These are phyloP conservation scores for Scartelaos histophorus DNA, from an alignment of 2,113 vertebrate species.

Conservation along the genomic window DNA sequence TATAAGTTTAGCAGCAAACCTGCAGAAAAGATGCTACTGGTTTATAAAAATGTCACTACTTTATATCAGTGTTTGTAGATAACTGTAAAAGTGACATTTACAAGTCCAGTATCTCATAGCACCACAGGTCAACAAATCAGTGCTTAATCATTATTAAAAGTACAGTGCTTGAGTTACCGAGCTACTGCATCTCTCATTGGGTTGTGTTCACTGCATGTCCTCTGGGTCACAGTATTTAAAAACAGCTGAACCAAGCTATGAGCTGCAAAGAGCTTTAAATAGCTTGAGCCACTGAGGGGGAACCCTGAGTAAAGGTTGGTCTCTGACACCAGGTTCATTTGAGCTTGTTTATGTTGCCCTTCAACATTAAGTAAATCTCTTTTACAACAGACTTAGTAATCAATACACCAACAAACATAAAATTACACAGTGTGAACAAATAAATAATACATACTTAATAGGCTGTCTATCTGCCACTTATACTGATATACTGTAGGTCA, in stretches of 20 bases:
- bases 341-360: conserved; percentile 36
- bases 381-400: conserved; percentile 4
- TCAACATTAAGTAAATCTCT: conserved; percentile 31
- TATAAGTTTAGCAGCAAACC: conserved; percentile 95
- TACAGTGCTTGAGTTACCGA: background rate
- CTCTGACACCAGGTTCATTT: conserved; percentile 28
- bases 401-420: background rate
- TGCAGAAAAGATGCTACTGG: conserved; percentile 49
- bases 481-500: background rate
- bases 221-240: conserved; percentile 51
- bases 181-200: background rate
- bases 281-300: conserved; percentile 54
- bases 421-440: background rate
- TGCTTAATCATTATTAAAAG: background rate
- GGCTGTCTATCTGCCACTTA: background rate
- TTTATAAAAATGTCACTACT: background rate
- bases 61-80: background rate
- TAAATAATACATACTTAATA: background rate
- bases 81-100: background rate
- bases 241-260: conserved; percentile 65
- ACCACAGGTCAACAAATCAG: background rate
- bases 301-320: conserved; percentile 77
- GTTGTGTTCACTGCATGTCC: conserved; percentile 38
- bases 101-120: background rate
- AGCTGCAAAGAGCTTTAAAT: conserved; percentile 66